Evolutionary conservation across 2,888 invertebrate species (phyloP), one percentile per base, ranked within the genome.

Genomic region (Oscheius sp.): DNA sequence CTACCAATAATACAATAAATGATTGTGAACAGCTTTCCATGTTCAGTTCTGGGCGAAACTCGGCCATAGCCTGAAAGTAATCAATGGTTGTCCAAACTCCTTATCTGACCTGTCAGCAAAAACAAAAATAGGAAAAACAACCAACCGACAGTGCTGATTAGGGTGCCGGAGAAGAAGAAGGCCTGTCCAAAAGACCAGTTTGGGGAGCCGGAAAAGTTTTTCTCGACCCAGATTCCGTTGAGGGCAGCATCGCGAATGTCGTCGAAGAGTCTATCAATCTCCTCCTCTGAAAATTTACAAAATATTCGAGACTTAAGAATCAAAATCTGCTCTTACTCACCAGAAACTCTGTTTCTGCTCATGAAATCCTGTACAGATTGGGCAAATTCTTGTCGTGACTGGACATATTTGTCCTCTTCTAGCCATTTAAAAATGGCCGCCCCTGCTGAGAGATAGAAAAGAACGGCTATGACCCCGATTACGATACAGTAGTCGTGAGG

Each of bases 161-260:
- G 93, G 0, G 95, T 95, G 66, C 93, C 93, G 0, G 94, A 93
- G 90, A 95, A 95, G 91, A 95, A 95, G 73, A 95, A 90, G 0
- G 95, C 94, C 90, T 95, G 94, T 33, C 94, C 95, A 89, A 95
- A 95, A 89, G 94, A 94, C 95, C 95, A 95, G 90, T 94, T 94
- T 11, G 94, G 93, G 79, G 94, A 94, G 1, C 93, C 93, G 65
- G 93, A 93, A 42, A 93, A 93, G 90, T 95, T 95, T 75, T 92
- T 91, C 0, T 90, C 94, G 94, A 94, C 92, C 71, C 92, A 91
- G 73, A 84, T 82, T 42, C 85, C 86, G 62, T 84, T 83, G 35
- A 84, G 72, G 7, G 86, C 84, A 2, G 85, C 84, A 51, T 86
- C 86, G 37, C 85, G 81, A 68, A 86, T 84, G 68, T 85, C 83